Conservation (phyloP, 2,797 vertebrate genomes). For the Falco rusticolus region DNA sequence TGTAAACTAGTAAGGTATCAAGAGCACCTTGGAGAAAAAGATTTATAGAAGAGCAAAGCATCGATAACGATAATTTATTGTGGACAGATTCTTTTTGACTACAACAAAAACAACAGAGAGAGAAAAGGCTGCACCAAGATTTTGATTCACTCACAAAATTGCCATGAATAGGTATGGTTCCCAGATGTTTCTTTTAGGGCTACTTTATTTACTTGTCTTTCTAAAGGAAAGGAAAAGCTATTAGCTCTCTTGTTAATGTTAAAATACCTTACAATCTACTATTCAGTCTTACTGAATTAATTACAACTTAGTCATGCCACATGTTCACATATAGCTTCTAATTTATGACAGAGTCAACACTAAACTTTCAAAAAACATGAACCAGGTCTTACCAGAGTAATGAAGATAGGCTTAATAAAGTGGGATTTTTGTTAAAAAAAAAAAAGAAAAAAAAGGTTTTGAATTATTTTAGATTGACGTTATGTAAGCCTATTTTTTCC, state of each 20-base stretch:
- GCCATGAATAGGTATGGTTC: neutral
- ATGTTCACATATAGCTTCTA: neutral
- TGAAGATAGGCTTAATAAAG: neutral
- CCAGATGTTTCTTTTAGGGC: neutral
- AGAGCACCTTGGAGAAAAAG: neutral
- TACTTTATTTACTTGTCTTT: neutral
- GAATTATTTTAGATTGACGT: neutral
- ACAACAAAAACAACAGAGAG: neutral
- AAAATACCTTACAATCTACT: neutral
- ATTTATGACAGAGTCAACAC: neutral
- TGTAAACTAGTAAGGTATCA: neutral
- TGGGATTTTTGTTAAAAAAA: neutral
- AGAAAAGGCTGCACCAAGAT: neutral
- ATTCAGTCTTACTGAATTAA: neutral
- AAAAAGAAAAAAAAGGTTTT: accelerated
- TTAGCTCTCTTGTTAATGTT: neutral
- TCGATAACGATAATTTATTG: constrained; percentile 2
- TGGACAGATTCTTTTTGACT: neutral
- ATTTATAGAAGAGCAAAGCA: neutral
- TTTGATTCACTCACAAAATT: neutral
- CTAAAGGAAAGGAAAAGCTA: neutral
- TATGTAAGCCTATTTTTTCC: neutral
- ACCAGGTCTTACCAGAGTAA: neutral
- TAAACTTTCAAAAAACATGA: neutral
- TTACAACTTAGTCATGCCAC: neutral